Base-by-base conservation (phyloP, 1,140 invertebrate genomes). In the Drosophila malerkotliana region DNA sequence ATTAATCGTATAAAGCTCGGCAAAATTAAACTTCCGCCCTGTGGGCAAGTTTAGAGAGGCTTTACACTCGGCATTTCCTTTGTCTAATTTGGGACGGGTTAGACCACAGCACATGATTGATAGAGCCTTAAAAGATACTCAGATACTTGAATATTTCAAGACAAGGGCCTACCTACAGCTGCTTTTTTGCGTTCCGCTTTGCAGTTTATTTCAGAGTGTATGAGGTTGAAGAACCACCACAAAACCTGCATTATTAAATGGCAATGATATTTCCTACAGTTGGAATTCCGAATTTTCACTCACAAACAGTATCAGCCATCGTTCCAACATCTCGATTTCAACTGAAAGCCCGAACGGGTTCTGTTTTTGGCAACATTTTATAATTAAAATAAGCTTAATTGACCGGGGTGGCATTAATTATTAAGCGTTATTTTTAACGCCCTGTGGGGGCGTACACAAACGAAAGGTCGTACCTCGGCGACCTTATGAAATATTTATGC, bases 1-100 rank as follows among this genome's bases (percentile, higher is more conserved):
- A 51, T 82, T 87, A n/a, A 87, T 87, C 9, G 71, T 57, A 9
- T 87, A 87, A 12, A 49, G 75, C 24, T 87, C 71, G 26, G 30
- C 60, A 41, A 76, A 79, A n/a, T 32, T 83, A 14, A 79, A 87
- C 1, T 57, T 64, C 0, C 48, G 41, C 2, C 60, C 24, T 4
- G 1, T 34, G 8, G 79, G 83, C 28, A 88, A 52, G 7, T 88
- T 34, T 3, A 87, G 26, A 0, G 41, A n/a, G 2, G 18, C 41
- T 1, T 48, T 53, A 41, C 82, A 87, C 4, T 79, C 83, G 0
- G 30, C 49, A n/a, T 72, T 32, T n/a, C 79, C 72, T 2, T 48
- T 52, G 15, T 87, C 82, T 12, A 82, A 6, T 10, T 76, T 77
- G 34, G 79, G 79, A 15, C 72, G 76, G 2, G 83, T 83, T 28